Conservation (phyloP, 2,113 vertebrate genomes). For the Condylura cristata region DNA sequence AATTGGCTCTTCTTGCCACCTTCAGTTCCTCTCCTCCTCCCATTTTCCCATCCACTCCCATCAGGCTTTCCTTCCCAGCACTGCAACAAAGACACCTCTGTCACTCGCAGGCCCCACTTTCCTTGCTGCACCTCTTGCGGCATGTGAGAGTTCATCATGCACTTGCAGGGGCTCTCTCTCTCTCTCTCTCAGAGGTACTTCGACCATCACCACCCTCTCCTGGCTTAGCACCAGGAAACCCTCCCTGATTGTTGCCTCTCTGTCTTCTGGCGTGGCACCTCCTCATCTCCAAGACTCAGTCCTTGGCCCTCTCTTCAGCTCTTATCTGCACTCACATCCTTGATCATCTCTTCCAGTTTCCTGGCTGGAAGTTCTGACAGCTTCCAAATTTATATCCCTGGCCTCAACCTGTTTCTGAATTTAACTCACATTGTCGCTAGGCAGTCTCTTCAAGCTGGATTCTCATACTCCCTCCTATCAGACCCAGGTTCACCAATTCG, state of each 20-base stretch:
- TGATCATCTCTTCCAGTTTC: not conserved
- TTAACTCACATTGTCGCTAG: slow-evolving; percentile 4
- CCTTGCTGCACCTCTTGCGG: not conserved
- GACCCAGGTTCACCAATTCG: not conserved
- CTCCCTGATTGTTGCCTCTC: not conserved
- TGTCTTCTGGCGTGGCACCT: not conserved
- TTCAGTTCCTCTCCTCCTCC: not conserved
- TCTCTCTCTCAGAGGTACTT: too few relatives aligned
- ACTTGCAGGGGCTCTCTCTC: too few relatives aligned
- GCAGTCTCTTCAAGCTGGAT: not conserved
- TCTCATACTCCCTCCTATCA: not conserved
- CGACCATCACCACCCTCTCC: not conserved
- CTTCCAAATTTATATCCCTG: slow-evolving; percentile 12
- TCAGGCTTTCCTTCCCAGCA: not conserved
- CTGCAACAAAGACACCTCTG: not conserved
- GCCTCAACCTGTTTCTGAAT: slow-evolving; percentile 21
- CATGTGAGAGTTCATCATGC: not conserved
- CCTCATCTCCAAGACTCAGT: not conserved
- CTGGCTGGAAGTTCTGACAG: not conserved
- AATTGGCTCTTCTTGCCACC: not conserved
- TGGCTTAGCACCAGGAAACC: not conserved
- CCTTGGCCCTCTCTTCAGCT: not conserved
- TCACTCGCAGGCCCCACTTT: not conserved
- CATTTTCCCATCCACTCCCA: not conserved
- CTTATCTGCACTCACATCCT: not conserved